Percentiles rank a stretch among this genome's conserved stretches.
These are phyloP conservation scores for Tethya wilhelma DNA, from an alignment of 37 sponge, comb jelly and placozoan genomes.

Conservation along the genomic window DNA sequence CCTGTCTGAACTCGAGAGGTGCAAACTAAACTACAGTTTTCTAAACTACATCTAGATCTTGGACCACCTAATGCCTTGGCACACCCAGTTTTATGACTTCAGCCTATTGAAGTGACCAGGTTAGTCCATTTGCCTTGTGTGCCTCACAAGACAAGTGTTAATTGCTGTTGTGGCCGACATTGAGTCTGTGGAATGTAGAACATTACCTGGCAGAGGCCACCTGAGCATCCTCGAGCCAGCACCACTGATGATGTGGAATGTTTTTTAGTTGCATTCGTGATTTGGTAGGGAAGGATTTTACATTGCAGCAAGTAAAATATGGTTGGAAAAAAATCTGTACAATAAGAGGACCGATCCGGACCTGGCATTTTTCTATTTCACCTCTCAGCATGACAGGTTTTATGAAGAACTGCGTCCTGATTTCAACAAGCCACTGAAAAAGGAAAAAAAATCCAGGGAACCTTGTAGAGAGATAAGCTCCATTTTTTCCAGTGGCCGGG, in stretches of 20 bases:
- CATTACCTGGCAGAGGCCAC: too few species aligned
- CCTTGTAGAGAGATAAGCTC: background rate
- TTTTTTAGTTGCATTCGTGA: constrained; percentile 30
- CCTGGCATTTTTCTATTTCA: constrained; percentile 9
- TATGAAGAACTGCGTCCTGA: background rate
- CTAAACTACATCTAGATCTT: too few species aligned
- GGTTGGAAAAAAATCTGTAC: constrained; percentile 12
- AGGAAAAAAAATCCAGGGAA: background rate
- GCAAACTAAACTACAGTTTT: too few species aligned
- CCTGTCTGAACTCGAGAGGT: too few species aligned
- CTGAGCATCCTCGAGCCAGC: background rate
- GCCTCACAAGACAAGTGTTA: constrained; percentile 24
- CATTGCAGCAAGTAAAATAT: constrained; percentile 2
- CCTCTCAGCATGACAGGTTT: background rate
- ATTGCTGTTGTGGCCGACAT: constrained; percentile 15
- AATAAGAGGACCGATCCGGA: background rate
- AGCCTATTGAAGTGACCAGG: too few species aligned
- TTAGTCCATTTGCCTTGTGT: too few species aligned
- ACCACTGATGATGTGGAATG: background rate
- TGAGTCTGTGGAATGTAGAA: background rate
- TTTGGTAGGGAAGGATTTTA: constrained; percentile 18
- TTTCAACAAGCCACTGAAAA: background rate
- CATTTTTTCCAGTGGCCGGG: background rate
- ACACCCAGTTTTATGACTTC: too few species aligned
- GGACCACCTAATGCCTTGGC: too few species aligned